Conservation (phyloP, 2,113 vertebrate genomes). For the Leptosomus discolor region DNA sequence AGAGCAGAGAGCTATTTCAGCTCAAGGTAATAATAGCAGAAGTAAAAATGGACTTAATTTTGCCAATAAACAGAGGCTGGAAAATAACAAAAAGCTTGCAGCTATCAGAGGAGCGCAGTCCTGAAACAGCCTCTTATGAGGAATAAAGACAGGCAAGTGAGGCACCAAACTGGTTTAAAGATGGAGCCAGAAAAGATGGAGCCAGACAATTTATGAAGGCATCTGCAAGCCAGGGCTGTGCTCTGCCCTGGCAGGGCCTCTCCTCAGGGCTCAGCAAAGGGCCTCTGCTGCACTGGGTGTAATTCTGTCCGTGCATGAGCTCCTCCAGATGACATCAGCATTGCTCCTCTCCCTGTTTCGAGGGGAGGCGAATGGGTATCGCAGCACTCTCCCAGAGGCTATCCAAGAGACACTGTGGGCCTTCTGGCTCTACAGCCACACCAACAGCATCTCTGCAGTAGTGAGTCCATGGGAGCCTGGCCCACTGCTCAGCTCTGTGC, state of each 20-base stretch:
- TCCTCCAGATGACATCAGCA: not conserved
- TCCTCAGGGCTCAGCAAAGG: not conserved
- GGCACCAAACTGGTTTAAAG: not conserved
- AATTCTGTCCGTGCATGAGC: not conserved
- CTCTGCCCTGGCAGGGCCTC: fast-evolving
- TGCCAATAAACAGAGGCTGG: not conserved
- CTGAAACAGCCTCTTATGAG: not conserved
- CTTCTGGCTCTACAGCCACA: not conserved
- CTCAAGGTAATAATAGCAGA: not conserved
- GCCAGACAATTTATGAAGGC: not conserved
- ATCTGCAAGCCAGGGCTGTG: not conserved
- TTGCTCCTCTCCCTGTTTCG: not conserved
- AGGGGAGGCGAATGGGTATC: fast-evolving
- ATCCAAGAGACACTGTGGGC: not conserved
- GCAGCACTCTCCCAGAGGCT: not conserved
- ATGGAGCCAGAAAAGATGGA: not conserved
- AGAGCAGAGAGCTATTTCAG: conserved; percentile 12
- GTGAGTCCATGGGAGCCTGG: too few relatives aligned
- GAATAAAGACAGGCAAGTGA: not conserved
- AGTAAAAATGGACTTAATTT: not conserved
- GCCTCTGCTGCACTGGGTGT: not conserved
- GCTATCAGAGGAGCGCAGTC: not conserved
- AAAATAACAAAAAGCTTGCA: conserved; percentile 8
- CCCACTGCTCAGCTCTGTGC: not conserved
- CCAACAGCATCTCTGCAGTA: not conserved